Base-by-base conservation (phyloP, 2,888 invertebrate species). In the Lycocerus yunnanus region DNA sequence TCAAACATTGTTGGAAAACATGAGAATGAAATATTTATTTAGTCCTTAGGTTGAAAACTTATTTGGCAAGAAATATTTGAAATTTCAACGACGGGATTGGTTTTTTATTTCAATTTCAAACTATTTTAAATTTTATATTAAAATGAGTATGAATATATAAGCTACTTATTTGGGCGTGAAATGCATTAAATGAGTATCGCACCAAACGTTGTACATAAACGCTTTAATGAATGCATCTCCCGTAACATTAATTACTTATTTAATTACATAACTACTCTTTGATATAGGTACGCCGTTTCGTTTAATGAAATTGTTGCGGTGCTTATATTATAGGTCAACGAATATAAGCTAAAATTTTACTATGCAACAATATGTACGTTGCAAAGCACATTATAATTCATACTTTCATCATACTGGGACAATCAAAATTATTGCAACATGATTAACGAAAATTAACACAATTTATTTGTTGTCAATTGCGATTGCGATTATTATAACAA, bases 241-340 rank as follows among this genome's bases (percentile, higher is more conserved):
- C n/a, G 13, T 43, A 43, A 43, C 18, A 63, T 63, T 63, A 63
- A 63, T n/a, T 63, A 63, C 18, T 63, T 18, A 63, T 63, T 63
- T 63, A 63, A 63, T 63, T 63, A 18, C 61, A 63, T 63, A 63
- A 63, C 18, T 18, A 63, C 18, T 6, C n/a, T 18, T 18, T 63
- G 15, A 63, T 63, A 63, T 18, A 63, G 61, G 61, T 63, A n/a
- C 18, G 61, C 18, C 11, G 20, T 63, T 63, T 18, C 61, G 18
- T 63, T 63, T 63, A 63, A 63, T 63, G 61, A 63, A 63, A 63
- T 18, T 63, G 61, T 63, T 63, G 61, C n/a, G 61, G 61, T n/a
- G 13, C 61, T 18, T 63, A 61, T 61, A n/a, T n/a, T 63, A 63
- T n/a, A 63, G 43, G 43, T 63, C 16, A 63, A 18, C 61, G 18